Evolutionary conservation across 2,797 vertebrate species (phyloP).

Genomic region (Oreochromis mossambicus): DNA sequence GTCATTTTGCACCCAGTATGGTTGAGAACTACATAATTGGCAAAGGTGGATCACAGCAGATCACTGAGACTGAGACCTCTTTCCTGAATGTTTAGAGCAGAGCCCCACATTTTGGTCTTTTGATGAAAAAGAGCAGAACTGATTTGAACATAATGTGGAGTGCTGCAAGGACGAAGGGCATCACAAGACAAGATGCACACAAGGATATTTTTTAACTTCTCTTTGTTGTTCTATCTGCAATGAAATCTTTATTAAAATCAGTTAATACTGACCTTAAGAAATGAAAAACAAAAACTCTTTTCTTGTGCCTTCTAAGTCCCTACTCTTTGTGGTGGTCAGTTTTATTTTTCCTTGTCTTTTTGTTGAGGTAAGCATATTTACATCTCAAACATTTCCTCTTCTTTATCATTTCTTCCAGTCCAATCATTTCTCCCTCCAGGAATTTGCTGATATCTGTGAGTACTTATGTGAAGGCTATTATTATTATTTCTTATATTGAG

Average conservation of each 20-base stretch:
- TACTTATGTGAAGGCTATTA: background rate
- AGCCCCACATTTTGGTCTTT: background rate
- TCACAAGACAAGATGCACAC: background rate
- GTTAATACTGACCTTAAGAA: background rate
- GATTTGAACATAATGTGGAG: background rate
- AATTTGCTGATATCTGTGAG: background rate
- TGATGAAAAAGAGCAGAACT: background rate
- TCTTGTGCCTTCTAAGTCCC: background rate
- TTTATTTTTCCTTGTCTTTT: background rate
- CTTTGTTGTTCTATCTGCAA: background rate
- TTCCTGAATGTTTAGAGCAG: background rate
- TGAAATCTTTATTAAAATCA: background rate
- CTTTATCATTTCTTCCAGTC: background rate
- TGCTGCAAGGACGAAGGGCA: background rate
- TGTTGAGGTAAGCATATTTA: background rate
- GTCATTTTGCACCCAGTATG: background rate
- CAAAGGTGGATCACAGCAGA: background rate
- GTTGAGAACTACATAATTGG: background rate
- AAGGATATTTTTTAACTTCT: background rate
- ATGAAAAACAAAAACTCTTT: background rate
- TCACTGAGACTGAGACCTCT: background rate
- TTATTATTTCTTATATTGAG: background rate
- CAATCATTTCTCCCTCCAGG: background rate
- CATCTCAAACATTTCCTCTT: background rate
- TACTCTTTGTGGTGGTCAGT: background rate